A percentile compares a stretch with the other conserved stretches of the same genome.
These are phyloP conservation scores for Drosophila watanabei DNA, from an alignment of 1,140 invertebrate species.

Conservation along the genomic window DNA sequence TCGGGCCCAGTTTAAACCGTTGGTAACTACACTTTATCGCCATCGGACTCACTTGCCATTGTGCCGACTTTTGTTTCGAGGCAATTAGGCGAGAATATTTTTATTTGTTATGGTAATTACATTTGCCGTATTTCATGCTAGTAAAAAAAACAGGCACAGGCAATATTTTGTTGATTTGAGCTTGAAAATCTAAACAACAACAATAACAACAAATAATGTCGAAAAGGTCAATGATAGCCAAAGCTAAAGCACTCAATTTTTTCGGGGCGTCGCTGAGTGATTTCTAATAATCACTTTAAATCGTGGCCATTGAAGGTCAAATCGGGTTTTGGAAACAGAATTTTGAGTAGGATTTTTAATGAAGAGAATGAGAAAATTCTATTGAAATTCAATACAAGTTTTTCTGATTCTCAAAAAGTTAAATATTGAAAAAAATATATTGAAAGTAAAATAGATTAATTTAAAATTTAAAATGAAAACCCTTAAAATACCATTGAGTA, in stretches of 20 bases:
- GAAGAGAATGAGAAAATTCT: not conserved
- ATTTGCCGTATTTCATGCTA: slow-evolving; percentile 38
- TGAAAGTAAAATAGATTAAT: too few relatives aligned
- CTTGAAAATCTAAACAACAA: slow-evolving; percentile 41
- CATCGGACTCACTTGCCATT: slow-evolving; percentile 36
- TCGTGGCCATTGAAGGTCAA: slow-evolving; percentile 18
- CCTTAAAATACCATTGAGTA: not conserved
- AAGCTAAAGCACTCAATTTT: slow-evolving; percentile 25
- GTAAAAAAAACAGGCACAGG: slow-evolving; percentile 31
- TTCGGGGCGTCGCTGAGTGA: slow-evolving; percentile 55
- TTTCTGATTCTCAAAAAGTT: not conserved
- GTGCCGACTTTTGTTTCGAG: slow-evolving; percentile 46
- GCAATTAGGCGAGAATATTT: slow-evolving; percentile 69
- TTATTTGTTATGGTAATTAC: slow-evolving; percentile 79
- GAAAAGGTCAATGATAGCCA: slow-evolving; percentile 66
- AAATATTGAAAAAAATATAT: not conserved
- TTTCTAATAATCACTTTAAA: slow-evolving; percentile 37
- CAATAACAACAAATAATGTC: slow-evolving; percentile 28
- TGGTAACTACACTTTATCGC: slow-evolving; percentile 11
- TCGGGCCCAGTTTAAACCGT: not conserved
- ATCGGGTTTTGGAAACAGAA: slow-evolving; percentile 7
- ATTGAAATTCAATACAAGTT: not conserved
- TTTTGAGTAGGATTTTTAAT: not conserved
- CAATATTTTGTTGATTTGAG: slow-evolving; percentile 58
- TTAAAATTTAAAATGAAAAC: not conserved